Conservation (phyloP, 1,140 invertebrate species). For the Cecropterus lyciades region DNA sequence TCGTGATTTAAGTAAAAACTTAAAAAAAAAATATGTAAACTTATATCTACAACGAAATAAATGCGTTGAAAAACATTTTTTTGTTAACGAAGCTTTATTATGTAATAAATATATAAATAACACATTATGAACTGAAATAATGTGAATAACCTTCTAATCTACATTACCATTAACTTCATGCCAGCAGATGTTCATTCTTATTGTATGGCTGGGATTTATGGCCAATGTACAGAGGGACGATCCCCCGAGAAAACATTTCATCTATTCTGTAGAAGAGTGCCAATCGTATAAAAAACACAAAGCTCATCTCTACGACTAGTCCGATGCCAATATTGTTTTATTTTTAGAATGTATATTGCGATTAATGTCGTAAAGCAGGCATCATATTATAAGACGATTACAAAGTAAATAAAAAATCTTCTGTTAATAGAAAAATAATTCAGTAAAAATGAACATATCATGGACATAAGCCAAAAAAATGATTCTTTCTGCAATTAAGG, state of each 20-base stretch:
- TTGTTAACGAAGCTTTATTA: too few relatives aligned
- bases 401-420: background rate
- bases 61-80: too few relatives aligned
- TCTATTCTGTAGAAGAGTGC: constrained; percentile 6
- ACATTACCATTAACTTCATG: background rate
- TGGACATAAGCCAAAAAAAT: constrained; percentile 9
- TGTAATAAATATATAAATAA: background rate
- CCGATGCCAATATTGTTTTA: constrained; percentile 5
- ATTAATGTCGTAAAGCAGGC: background rate
- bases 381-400: too few relatives aligned
- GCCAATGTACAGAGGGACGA: too few relatives aligned
- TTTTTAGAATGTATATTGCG: background rate
- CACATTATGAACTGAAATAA: background rate
- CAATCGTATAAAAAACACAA: constrained; percentile 8
- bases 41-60: too few relatives aligned
- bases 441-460: background rate
- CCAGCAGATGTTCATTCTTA: too few relatives aligned
- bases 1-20: too few relatives aligned
- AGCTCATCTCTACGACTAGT: constrained; percentile 5
- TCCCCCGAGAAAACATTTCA: too few relatives aligned
- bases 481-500: constrained; percentile 10
- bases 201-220: too few relatives aligned
- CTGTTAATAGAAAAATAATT: background rate
- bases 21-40: too few relatives aligned
- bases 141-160: background rate